phyloP scores from a whole-genome alignment of 2,888 invertebrate species.

The Pecten maximus region DNA sequence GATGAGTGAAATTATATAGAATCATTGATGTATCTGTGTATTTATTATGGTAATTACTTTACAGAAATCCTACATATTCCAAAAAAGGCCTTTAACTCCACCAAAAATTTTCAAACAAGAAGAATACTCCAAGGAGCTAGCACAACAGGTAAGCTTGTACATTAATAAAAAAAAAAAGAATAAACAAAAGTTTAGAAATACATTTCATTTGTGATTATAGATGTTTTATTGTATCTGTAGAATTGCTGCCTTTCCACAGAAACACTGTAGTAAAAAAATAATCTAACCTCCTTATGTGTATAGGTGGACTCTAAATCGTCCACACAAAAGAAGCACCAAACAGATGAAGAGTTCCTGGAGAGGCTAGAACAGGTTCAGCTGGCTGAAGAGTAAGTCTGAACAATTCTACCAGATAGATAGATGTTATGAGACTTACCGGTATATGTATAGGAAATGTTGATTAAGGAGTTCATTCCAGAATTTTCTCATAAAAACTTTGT shows the following conservation, averaged over 20 bases:
- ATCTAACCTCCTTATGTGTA: constrained; percentile 39
- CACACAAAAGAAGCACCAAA: constrained; percentile 68
- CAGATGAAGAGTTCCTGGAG: constrained; percentile 81
- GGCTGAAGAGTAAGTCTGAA: constrained; percentile 81
- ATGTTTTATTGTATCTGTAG: not conserved
- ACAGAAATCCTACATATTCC: constrained; percentile 81
- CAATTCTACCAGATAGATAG: not conserved
- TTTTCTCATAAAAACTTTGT: too few species aligned
- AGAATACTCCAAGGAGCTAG: constrained; percentile 76
- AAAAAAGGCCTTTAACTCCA: constrained; percentile 80
- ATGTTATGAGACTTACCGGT: too few species aligned
- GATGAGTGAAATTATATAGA: not conserved
- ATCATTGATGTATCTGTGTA: not conserved
- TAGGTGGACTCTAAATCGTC: constrained; percentile 76
- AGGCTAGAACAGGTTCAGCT: constrained; percentile 82
- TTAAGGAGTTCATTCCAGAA: too few species aligned
- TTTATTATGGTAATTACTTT: constrained; percentile 39
- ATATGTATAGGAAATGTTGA: too few species aligned
- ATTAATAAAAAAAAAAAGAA: too few species aligned
- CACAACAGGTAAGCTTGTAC: constrained; percentile 74
- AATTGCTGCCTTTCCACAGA: not conserved
- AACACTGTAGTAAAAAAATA: not conserved
- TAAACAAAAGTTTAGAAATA: not conserved
- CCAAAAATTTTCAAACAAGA: constrained; percentile 79
- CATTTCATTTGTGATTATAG: not conserved